Percentiles rank a stretch among this genome's conserved stretches.
phyloP scores from a whole-genome alignment of 2,113 vertebrate species.

The Chaetops frenatus region DNA sequence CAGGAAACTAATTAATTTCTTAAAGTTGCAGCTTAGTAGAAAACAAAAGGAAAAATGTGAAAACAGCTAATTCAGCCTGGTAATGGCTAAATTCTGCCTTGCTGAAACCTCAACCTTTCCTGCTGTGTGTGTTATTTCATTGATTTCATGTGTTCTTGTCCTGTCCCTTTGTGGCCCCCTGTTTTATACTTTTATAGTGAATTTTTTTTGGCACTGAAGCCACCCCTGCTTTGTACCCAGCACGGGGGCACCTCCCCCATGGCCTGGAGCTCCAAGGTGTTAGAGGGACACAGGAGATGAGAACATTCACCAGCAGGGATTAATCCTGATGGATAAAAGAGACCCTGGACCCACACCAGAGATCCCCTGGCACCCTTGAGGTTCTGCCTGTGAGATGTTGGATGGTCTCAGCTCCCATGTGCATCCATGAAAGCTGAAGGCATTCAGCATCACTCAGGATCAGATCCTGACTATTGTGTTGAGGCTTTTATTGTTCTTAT shows the following conservation, averaged over 20 bases:
- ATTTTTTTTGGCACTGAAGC: background rate
- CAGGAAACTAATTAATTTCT: background rate
- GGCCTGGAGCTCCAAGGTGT: background rate
- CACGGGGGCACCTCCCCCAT: background rate
- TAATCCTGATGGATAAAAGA: background rate
- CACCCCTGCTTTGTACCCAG: background rate
- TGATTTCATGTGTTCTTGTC: background rate
- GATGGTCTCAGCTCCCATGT: background rate
- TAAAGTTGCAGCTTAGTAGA: background rate
- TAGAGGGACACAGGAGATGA: background rate
- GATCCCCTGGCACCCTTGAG: background rate
- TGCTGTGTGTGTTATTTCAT: background rate
- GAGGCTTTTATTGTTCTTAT: conserved; percentile 15
- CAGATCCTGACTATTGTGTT: background rate
- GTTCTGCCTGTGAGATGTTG: background rate
- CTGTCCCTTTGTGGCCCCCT: background rate
- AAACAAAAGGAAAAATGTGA: background rate
- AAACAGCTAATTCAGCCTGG: background rate
- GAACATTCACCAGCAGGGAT: background rate
- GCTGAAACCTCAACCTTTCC: background rate
- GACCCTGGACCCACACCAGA: background rate
- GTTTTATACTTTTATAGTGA: background rate
- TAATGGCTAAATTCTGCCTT: background rate
- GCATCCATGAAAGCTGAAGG: background rate
- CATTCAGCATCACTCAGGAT: background rate